Evolutionary conservation across 2,113 vertebrate genomes (phyloP), one percentile per base, ranked within the genome.

Genomic region (Acanthisitta chloris): DNA sequence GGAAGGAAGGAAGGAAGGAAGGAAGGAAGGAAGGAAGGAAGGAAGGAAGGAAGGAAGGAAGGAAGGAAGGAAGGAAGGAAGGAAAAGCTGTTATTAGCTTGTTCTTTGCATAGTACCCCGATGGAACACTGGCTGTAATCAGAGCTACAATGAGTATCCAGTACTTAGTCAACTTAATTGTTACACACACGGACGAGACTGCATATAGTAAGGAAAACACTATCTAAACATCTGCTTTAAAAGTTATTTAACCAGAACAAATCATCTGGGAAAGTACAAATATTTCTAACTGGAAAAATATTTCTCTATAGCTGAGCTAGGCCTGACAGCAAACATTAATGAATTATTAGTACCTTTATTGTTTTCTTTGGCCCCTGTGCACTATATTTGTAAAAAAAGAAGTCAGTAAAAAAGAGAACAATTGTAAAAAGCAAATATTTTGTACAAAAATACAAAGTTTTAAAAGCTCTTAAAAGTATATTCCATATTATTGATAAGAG

Each of bases 371-470:
- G 98, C 92, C 97, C 94, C 96, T 92, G 94, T 97, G 96, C 97
- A 98, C 96, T 98, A 97, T 96, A 97, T 96, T 93, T 94, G 90
- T 98, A 95, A 95, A 97, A 98, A 97, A 97, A n/a, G n/a, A 97
- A 94, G 92, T 97, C 95, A 90, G 89, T 96, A 96, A 97, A 96
- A 97, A 96, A 96, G 79, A 95, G 95, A 95, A 96, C 94, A 96
- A 97, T 95, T 96, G 84, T 98, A 98, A 98, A 95, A 98, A 94
- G 97, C 96, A 98, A 98, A 97, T 96, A 97, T 98, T 98, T 98
- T 98, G 97, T 98, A 98, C 97, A 98, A 98, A 98, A 98, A 98
- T 98, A 98, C 97, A 97, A 98, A 97, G 97, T 98, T 98, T 98
- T 98, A 98, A 98, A 98, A 98, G 98, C 97, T 98, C 98, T 98